Base-by-base conservation (phyloP, 2,888 invertebrate genomes). In the Cosmia trapezina region DNA sequence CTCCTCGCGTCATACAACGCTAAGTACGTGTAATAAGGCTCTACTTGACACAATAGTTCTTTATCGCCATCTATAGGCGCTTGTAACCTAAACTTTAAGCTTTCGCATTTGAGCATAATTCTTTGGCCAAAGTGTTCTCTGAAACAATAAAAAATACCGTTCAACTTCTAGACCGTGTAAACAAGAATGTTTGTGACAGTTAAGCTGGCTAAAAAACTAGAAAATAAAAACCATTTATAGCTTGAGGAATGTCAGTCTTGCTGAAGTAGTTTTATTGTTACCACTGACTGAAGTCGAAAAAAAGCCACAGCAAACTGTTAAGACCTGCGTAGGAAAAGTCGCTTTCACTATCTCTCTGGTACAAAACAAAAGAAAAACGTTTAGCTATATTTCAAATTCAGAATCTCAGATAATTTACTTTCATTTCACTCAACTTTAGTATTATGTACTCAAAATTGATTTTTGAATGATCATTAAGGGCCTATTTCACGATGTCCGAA, bases 11-110 rank as follows among this genome's bases (percentile, higher is more conserved):
- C 99, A 93, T 98, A 99, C 57, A 99, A 94, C 72, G 98, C 98
- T 84, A 99, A 94, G 63, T 98, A 97, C 33, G 99, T 98, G 90
- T 98, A 98, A 94, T 99, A 99, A 0, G 99, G 99, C 92, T 99
- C 99, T 69, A 99, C 98, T 96, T 98, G 98, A 89, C 97, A 97
- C 71, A 98, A 90, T 68, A 97, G 96, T 84, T 98, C 98, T 80
- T 97, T 97, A 69, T 98, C 98, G 73, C 97, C 97, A 69, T 98
- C 97, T 83, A 98, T 97, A 5, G 97, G 97, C 73, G 98, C 98
- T 96, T 98, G 99, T 83, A 99, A 96, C 82, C 98, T 97, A 94
- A 99, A 98, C 91, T 97, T 97, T 84, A 99, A 96, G 88, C 97
- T 98, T 89, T 98, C 98, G 93, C 98, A 98, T 90, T 97, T 97